Evolutionary conservation across 2,797 vertebrate species (phyloP), one percentile per base, ranked within the genome.

Genomic region (Tympanoctomys barrerae): DNA sequence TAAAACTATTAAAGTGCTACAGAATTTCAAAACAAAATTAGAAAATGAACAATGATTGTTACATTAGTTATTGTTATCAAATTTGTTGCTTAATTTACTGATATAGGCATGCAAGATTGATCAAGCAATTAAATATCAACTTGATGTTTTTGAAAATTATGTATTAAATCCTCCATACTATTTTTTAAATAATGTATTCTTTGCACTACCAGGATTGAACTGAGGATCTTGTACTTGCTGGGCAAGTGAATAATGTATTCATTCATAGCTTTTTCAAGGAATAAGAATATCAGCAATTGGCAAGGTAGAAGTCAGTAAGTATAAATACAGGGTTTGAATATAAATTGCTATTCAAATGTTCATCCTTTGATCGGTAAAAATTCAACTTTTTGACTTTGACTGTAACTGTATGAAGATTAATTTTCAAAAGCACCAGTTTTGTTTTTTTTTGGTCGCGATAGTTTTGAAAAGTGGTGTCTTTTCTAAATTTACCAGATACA

Each of bases 361-460:
- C 94, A 42, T 22, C 46, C 57, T 49, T 89, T 46, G 73, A 95
- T 90, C 94, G 87, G 59, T 18, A 90, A 93, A 97, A 97, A 95
- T 94, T 97, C 83, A 96, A 94, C 77, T 96, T 36, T 93, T 91
- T 96, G 91, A 87, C 97, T 97, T 97, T 97, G 66, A 94, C 87
- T 97, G 73, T 95, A 97, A 95, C 92, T 97, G 87, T 97, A 93
- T 96, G 89, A 98, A 96, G 86, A 98, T 96, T 96, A 94, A 91
- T 96, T 98, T 98, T 98, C 75, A 97, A 95, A 98, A 97, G 97
- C 87, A 73, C 87, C 87, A 86, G 64, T 97, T 97, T 97, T 98
- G 92, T 96, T 97, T 98, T 97, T 98, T 98, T 98, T 96, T 98
- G 97, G 96, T 89, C 87, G 97, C 64, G 95, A 97, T 96, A 98